Evolutionary conservation across 2,113 vertebrate species (phyloP).

Genomic region (Pantherophis guttatus): DNA sequence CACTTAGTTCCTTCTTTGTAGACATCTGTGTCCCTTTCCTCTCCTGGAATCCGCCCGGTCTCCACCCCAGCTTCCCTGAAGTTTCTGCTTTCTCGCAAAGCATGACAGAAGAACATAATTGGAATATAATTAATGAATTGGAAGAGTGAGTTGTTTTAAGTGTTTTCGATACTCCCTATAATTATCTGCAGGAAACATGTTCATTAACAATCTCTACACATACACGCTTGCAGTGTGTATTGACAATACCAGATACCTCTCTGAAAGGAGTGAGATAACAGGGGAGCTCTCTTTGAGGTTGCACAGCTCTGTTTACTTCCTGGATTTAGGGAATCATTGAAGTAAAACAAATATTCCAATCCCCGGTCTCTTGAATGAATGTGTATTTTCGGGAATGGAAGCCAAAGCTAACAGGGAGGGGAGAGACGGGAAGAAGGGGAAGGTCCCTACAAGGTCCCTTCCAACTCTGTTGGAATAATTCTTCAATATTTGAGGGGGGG

Average conservation of each 20-base stretch:
- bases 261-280: slow-evolving; percentile 22
- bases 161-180: slow-evolving; percentile 77
- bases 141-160: slow-evolving; percentile 80
- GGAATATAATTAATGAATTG: slow-evolving; percentile 83
- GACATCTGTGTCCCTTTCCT: neutral
- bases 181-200: slow-evolving; percentile 75
- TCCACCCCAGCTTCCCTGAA: slow-evolving; percentile 51
- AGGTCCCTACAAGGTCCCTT: too few relatives aligned
- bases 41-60: slow-evolving; percentile 10
- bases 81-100: slow-evolving; percentile 69
- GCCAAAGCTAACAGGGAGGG: neutral
- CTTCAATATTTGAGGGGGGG: too few relatives aligned
- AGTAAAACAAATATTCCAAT: neutral
- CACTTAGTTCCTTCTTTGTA: slow-evolving; percentile 26
- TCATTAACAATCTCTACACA: slow-evolving; percentile 68
- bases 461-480: too few relatives aligned
- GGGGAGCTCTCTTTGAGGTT: neutral
- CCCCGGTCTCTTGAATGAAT: neutral
- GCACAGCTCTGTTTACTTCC: neutral
- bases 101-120: slow-evolving; percentile 72
- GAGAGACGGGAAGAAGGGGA: neutral
- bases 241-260: slow-evolving; percentile 15
- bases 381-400: neutral
- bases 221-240: slow-evolving; percentile 48
- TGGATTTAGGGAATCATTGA: neutral